phyloP scores from a whole-genome alignment of 2,797 vertebrate genomes.

The Karalla daura region DNA sequence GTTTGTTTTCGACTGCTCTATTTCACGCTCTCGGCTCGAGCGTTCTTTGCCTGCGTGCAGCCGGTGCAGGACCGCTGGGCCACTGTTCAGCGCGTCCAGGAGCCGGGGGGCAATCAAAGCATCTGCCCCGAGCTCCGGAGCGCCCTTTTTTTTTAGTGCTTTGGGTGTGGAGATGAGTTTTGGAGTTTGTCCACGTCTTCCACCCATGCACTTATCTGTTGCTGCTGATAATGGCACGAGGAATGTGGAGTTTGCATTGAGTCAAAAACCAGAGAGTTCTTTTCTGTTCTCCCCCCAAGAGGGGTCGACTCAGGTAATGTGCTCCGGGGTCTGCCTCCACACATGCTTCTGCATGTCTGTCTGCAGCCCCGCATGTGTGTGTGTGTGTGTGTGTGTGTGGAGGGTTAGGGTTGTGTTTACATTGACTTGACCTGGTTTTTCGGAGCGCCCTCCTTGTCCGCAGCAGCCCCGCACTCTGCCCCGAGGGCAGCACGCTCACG shows the following conservation, averaged over 20 bases:
- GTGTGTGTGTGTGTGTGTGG: too few relatives aligned
- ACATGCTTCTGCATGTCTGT: slow-evolving; percentile 53
- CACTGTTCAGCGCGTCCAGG: background rate
- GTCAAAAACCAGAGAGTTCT: slow-evolving; percentile 51
- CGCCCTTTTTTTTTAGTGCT: background rate
- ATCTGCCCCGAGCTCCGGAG: background rate
- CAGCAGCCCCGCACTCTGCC: background rate
- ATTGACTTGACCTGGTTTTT: slow-evolving; percentile 45
- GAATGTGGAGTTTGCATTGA: slow-evolving; percentile 68
- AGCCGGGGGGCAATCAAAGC: background rate
- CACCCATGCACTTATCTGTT: slow-evolving; percentile 23
- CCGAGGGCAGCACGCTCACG: too few relatives aligned
- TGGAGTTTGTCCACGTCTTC: slow-evolving; percentile 30
- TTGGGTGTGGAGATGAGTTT: slow-evolving; percentile 24
- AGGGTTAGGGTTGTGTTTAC: slow-evolving; percentile 43
- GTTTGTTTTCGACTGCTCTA: background rate
- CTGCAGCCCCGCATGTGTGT: slow-evolving; percentile 35
- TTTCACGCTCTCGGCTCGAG: background rate
- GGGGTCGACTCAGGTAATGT: slow-evolving; percentile 37
- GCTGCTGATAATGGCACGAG: slow-evolving; percentile 34
- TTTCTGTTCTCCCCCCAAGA: slow-evolving; percentile 21
- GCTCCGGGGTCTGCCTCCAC: slow-evolving; percentile 34
- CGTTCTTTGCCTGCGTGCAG: background rate
- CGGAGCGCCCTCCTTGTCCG: slow-evolving; percentile 7
- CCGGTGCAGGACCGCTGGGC: background rate